Conservation (phyloP, 2,888 invertebrate genomes). For the Mythimna loreyi region DNA sequence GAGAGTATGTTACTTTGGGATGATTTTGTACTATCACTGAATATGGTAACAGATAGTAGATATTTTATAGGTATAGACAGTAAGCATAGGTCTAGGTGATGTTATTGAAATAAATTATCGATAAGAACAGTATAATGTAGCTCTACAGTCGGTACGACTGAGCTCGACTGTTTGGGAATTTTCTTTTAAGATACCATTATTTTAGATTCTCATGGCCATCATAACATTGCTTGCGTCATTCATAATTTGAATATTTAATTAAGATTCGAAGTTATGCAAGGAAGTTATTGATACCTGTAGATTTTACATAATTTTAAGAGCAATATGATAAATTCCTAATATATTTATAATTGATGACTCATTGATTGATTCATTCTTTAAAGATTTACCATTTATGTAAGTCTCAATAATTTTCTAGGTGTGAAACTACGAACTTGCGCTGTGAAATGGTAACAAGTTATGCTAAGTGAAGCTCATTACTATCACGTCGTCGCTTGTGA, state of each 20-base stretch:
- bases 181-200: constrained; percentile 1
- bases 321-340: neutral
- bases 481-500: neutral
- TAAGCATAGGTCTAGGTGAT: too few species aligned
- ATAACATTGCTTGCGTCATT: neutral
- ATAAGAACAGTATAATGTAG: constrained; percentile 8
- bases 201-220: neutral
- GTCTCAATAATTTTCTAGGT: neutral
- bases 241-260: neutral
- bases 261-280: neutral
- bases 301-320: neutral
- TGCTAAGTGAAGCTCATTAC: neutral
- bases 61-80: too few species aligned
- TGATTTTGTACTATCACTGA: too few species aligned
- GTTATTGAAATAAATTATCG: neutral
- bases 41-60: too few species aligned
- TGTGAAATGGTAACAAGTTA: neutral
- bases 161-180: constrained; percentile 5
- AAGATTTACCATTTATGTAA: neutral
- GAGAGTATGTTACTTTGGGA: too few species aligned
- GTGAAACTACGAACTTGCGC: neutral
- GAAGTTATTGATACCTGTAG: neutral
- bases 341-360: neutral
- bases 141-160: neutral
- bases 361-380: neutral